A percentile compares a stretch with the other conserved stretches of the same genome.
These are phyloP conservation scores for Drosophila barbarae DNA, from an alignment of 2,888 invertebrate genomes.

Conservation along the genomic window DNA sequence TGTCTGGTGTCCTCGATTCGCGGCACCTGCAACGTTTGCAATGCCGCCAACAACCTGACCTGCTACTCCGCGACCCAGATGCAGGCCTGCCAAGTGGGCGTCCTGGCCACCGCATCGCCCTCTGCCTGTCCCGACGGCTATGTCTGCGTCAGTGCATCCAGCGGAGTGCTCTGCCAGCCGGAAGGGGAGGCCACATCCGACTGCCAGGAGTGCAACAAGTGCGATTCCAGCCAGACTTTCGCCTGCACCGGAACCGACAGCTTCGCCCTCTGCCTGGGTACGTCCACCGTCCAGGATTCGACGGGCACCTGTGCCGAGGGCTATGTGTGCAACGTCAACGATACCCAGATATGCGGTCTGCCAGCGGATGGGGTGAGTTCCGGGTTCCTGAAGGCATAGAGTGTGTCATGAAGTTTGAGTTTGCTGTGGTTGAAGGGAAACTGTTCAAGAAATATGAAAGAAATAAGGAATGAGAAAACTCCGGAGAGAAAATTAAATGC, in stretches of 20 bases:
- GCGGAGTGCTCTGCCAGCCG: slow-evolving; percentile 60
- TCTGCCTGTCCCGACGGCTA: slow-evolving; percentile 57
- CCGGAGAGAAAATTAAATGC: slow-evolving; percentile 10
- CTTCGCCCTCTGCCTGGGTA: slow-evolving; percentile 70
- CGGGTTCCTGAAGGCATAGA: not conserved
- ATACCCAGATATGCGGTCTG: slow-evolving; percentile 52
- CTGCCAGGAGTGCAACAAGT: slow-evolving; percentile 69
- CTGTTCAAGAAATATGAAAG: not conserved
- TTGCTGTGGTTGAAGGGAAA: not conserved
- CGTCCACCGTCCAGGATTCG: slow-evolving; percentile 44
- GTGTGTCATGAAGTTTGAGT: not conserved
- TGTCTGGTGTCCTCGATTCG: slow-evolving; percentile 32
- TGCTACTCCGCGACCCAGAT: slow-evolving; percentile 66
- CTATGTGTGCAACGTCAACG: slow-evolving; percentile 65
- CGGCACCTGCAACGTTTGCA: slow-evolving; percentile 66
- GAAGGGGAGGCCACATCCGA: slow-evolving; percentile 19
- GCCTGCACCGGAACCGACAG: slow-evolving; percentile 67
- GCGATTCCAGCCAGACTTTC: slow-evolving; percentile 59
- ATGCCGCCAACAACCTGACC: slow-evolving; percentile 54
- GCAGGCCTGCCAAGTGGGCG: slow-evolving; percentile 58
- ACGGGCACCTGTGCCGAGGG: slow-evolving; percentile 56
- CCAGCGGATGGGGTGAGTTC: slow-evolving; percentile 41
- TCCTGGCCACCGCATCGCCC: slow-evolving; percentile 48
- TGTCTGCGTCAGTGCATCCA: slow-evolving; percentile 54
- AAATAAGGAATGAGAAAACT: not conserved